Conservation (phyloP, 2,797 vertebrate species). For the Pampus argenteus region DNA sequence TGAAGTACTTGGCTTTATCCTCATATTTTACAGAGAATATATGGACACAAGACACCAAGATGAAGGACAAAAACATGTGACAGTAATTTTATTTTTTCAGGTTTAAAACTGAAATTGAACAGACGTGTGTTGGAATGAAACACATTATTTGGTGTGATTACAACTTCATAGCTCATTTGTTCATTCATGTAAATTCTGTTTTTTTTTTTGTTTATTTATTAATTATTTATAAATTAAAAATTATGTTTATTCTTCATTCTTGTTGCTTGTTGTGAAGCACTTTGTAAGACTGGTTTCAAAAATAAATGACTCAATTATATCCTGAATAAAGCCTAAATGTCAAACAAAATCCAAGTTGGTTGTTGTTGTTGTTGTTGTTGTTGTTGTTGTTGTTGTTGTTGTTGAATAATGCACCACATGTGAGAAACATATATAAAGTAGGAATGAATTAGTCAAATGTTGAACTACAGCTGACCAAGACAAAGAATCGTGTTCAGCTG, state of each 20-base stretch:
- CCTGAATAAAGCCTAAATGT: too few species aligned
- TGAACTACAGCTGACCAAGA: background rate
- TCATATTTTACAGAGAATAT: background rate
- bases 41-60: background rate
- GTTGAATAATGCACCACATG: background rate
- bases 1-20: slow-evolving; percentile 1
- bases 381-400: too few species aligned
- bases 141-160: background rate
- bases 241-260: background rate
- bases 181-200: background rate
- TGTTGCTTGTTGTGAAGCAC: background rate
- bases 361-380: too few species aligned
- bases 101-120: background rate
- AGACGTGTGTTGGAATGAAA: background rate
- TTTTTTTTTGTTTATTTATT: background rate
- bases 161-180: background rate
- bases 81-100: background rate
- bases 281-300: background rate
- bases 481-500: background rate
- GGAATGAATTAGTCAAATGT: background rate
- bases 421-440: background rate
- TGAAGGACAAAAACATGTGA: background rate
- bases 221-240: background rate
- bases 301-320: too few species aligned
- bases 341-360: too few species aligned